These are phyloP conservation scores for Ceriagrion tenellum DNA, from an alignment of 2,888 invertebrate genomes.

Conservation along the genomic window DNA sequence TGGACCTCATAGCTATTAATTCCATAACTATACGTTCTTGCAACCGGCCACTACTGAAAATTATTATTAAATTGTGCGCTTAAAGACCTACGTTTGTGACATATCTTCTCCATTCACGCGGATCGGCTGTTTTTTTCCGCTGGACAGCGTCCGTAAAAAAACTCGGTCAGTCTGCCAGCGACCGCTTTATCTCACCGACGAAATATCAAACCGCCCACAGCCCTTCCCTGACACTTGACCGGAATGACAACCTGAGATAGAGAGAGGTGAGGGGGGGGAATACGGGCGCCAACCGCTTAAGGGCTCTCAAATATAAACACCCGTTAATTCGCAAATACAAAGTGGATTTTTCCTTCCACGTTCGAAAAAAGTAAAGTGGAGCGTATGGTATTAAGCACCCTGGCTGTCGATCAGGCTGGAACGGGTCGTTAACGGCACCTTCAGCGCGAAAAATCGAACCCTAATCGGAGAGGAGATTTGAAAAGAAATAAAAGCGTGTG, in stretches of 20 bases:
- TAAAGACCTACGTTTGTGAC: too few relatives aligned
- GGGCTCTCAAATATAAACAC: neutral
- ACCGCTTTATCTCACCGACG: neutral
- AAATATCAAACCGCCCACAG: neutral
- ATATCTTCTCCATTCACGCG: too few relatives aligned
- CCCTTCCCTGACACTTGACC: neutral
- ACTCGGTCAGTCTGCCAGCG: too few relatives aligned
- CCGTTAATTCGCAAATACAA: neutral
- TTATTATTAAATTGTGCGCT: too few relatives aligned
- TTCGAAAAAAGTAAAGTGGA: neutral
- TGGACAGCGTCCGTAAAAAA: too few relatives aligned
- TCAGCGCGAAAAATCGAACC: neutral
- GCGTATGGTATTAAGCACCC: neutral
- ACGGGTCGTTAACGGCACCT: neutral
- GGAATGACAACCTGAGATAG: neutral
- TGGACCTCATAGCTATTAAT: too few relatives aligned
- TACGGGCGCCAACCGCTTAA: neutral
- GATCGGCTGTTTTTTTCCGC: too few relatives aligned
- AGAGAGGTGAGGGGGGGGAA: too few relatives aligned
- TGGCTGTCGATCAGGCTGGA: neutral
- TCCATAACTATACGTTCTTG: too few relatives aligned
- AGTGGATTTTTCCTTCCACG: neutral
- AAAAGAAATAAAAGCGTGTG: neutral
- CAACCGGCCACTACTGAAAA: too few relatives aligned
- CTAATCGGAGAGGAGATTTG: neutral